These are phyloP conservation scores for Scortum barcoo DNA, from an alignment of 2,113 vertebrate genomes.

Conservation along the genomic window DNA sequence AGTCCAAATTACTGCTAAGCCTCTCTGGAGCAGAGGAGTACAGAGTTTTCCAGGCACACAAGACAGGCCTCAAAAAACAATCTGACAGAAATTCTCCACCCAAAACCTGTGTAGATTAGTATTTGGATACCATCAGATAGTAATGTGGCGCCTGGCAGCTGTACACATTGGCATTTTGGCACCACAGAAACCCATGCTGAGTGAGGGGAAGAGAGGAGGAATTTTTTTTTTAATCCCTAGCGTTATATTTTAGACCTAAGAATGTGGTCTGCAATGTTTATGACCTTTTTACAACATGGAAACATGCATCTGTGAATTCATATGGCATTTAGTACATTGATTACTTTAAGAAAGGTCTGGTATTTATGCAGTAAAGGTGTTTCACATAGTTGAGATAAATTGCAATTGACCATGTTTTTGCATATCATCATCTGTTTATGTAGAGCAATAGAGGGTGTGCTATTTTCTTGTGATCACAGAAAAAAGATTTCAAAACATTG, in stretches of 20 bases:
- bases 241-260: constrained; percentile 14
- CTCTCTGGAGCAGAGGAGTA: constrained; percentile 45
- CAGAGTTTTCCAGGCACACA: constrained; percentile 48
- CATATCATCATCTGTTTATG: neutral
- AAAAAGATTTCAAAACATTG: neutral
- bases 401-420: neutral
- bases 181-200: neutral
- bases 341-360: constrained; percentile 2
- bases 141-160: constrained; percentile 30
- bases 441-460: neutral
- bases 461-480: too few species aligned
- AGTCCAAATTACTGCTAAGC: constrained; percentile 60
- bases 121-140: constrained; percentile 30
- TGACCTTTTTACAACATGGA: constrained; percentile 37
- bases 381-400: neutral
- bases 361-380: constrained; percentile 8
- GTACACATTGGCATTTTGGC: constrained; percentile 20
- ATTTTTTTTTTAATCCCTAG: neutral
- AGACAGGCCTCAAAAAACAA: constrained; percentile 41
- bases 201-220: neutral
- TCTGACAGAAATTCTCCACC: constrained; percentile 35
- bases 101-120: constrained; percentile 41
- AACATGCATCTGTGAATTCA: constrained; percentile 14
- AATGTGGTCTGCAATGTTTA: constrained; percentile 37
- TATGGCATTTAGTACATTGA: neutral